Evolutionary conservation across 2,113 vertebrate species (phyloP).

Genomic region (Otolemur garnettii): DNA sequence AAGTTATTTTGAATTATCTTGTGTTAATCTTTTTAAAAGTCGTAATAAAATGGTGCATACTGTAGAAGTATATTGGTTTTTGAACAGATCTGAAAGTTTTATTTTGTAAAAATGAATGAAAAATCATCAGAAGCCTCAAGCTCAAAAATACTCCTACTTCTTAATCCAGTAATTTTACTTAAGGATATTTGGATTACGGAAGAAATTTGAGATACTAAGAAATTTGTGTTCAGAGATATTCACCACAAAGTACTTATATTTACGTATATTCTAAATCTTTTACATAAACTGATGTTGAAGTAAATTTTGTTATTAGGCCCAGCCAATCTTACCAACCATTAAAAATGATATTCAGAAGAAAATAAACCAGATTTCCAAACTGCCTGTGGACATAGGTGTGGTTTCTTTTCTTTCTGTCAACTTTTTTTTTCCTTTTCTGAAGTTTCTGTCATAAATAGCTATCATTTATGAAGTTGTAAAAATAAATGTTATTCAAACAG

Average conservation of each 20-base stretch:
- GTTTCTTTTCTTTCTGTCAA: not conserved
- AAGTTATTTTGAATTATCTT: constrained; percentile 1
- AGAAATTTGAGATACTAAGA: constrained; percentile 24
- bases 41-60: not conserved
- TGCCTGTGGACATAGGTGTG: not conserved
- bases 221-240: not conserved
- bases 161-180: constrained; percentile 31
- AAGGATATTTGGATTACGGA: not conserved
- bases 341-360: constrained; percentile 18
- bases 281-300: constrained; percentile 19
- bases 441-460: not conserved
- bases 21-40: not conserved
- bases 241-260: not conserved
- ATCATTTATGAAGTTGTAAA: constrained; percentile 41
- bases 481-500: constrained; percentile 26
- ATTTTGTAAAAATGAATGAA: constrained; percentile 21
- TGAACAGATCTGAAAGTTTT: constrained; percentile 20
- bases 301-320: not conserved
- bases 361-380: constrained; percentile 16
- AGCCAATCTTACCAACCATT: constrained; percentile 17
- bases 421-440: not conserved
- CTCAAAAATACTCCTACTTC: not conserved
- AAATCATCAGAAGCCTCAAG: not conserved
- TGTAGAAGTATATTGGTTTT: not conserved
- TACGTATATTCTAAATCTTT: not conserved